phyloP scores from a whole-genome alignment of 2,797 vertebrate species.

The Karalla daura region DNA sequence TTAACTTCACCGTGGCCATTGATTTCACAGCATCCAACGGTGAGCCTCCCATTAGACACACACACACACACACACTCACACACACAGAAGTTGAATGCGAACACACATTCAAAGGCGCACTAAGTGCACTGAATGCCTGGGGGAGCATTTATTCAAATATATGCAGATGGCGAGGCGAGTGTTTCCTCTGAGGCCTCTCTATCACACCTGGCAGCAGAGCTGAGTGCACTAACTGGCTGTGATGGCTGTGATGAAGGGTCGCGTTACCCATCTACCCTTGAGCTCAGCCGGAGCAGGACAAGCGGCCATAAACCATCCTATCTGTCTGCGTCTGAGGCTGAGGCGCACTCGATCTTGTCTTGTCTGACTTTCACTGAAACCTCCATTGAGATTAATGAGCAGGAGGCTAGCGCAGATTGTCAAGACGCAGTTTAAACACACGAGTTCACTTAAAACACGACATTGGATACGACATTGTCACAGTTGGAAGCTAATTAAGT shows the following conservation, averaged over 20 bases:
- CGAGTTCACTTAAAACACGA: too few relatives aligned
- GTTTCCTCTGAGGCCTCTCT: conserved; percentile 66
- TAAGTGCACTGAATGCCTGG: background rate
- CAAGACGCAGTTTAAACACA: background rate
- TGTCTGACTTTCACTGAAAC: conserved; percentile 17
- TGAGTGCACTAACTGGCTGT: conserved; percentile 50
- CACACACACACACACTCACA: background rate
- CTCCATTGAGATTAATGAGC: background rate
- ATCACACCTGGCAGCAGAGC: conserved; percentile 62
- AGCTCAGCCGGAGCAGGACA: conserved; percentile 22
- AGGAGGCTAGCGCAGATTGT: background rate
- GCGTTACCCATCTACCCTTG: conserved; percentile 42
- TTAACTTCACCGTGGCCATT: conserved; percentile 99
- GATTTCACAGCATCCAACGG: conserved; percentile 99
- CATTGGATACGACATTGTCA: background rate
- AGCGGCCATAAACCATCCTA: background rate
- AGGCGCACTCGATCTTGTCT: conserved; percentile 25
- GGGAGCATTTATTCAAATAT: conserved; percentile 68
- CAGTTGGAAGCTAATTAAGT: conserved; percentile 12
- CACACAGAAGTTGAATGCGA: background rate
- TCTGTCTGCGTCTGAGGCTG: conserved; percentile 9
- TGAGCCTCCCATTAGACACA: conserved; percentile 77
- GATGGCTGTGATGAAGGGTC: conserved; percentile 59
- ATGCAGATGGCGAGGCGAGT: conserved; percentile 67
- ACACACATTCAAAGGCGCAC: conserved; percentile 3